Percentiles rank a stretch among this genome's conserved stretches.
Evolutionary conservation across 1,140 invertebrate genomes (phyloP).

Genomic region (Lineus longissimus): DNA sequence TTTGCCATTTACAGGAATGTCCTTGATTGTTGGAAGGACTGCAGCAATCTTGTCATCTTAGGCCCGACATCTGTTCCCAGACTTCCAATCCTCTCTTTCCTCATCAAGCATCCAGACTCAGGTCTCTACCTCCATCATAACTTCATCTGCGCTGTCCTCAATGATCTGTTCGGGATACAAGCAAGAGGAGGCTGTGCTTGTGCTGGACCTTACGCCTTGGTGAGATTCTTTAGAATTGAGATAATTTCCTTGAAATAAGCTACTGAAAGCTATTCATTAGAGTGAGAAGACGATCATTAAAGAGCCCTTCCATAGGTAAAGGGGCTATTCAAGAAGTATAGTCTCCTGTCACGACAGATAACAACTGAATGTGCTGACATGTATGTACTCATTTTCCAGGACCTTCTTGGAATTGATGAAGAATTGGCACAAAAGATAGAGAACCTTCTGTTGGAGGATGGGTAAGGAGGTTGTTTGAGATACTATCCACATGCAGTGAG

Average conservation of each 20-base stretch:
- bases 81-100: conserved; percentile 80
- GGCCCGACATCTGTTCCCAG: conserved; percentile 67
- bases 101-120: conserved; percentile 70
- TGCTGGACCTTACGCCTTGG: conserved; percentile 73
- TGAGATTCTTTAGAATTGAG: conserved; percentile 20
- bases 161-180: conserved; percentile 90
- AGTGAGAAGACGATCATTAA: too few species aligned
- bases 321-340: too few species aligned
- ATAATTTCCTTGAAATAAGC: too few species aligned
- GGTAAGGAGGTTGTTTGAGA: conserved; percentile 54
- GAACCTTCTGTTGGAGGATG: conserved; percentile 69
- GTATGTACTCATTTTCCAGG: conserved; percentile 53
- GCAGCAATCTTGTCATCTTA: conserved; percentile 72
- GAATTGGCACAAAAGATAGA: conserved; percentile 73
- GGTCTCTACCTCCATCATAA: conserved; percentile 80
- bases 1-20: background rate
- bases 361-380: too few species aligned
- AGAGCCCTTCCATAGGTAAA: too few species aligned
- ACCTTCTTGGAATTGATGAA: conserved; percentile 77
- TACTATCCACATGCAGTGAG: conserved; percentile 1
- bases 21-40: conserved; percentile 23
- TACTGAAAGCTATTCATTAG: too few species aligned
- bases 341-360: too few species aligned
- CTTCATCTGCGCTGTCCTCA: conserved; percentile 80
- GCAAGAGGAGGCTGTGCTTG: conserved; percentile 80